phyloP scores from a whole-genome alignment of 2,797 vertebrate genomes.

The Octomys mimax region DNA sequence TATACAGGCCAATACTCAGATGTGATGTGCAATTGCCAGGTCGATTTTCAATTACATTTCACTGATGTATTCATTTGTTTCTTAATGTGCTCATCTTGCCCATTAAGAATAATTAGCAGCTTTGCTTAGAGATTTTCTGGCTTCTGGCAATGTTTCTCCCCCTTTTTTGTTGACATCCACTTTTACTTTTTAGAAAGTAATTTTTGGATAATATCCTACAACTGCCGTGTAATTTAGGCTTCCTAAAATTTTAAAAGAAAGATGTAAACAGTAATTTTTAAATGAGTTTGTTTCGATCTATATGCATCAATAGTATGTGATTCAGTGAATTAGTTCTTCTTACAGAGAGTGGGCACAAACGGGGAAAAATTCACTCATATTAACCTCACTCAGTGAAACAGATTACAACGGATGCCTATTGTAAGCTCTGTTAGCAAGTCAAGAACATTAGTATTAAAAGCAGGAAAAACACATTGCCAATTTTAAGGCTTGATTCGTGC shows the following conservation, averaged over 20 bases:
- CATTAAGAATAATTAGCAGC: conserved; percentile 92
- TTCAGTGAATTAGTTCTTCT: conserved; percentile 82
- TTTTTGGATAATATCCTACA: conserved; percentile 89
- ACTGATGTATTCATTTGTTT: conserved; percentile 92
- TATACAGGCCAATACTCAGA: conserved; percentile 89
- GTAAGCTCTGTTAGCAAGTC: conserved; percentile 78
- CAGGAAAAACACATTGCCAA: conserved; percentile 73
- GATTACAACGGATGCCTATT: conserved; percentile 75
- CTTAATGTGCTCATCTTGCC: conserved; percentile 92
- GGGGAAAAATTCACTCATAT: conserved; percentile 80
- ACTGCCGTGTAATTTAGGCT: conserved; percentile 88
- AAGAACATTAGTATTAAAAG: conserved; percentile 80
- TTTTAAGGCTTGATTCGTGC: conserved; percentile 68
- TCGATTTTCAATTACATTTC: conserved; percentile 92
- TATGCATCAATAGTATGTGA: conserved; percentile 85
- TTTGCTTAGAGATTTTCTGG: conserved; percentile 91
- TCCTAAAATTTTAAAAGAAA: conserved; percentile 88
- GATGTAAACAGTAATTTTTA: conserved; percentile 89
- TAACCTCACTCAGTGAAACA: conserved; percentile 81
- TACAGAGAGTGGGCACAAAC: conserved; percentile 79
- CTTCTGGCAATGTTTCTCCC: conserved; percentile 87
- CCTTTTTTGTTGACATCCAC: conserved; percentile 85
- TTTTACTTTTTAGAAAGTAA: conserved; percentile 90
- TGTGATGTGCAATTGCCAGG: conserved; percentile 88
- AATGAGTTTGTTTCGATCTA: conserved; percentile 87